A percentile compares a stretch with the other conserved stretches of the same genome.
Evolutionary conservation across 1,140 invertebrate genomes (phyloP).

Genomic region (Mercenaria mercenaria): DNA sequence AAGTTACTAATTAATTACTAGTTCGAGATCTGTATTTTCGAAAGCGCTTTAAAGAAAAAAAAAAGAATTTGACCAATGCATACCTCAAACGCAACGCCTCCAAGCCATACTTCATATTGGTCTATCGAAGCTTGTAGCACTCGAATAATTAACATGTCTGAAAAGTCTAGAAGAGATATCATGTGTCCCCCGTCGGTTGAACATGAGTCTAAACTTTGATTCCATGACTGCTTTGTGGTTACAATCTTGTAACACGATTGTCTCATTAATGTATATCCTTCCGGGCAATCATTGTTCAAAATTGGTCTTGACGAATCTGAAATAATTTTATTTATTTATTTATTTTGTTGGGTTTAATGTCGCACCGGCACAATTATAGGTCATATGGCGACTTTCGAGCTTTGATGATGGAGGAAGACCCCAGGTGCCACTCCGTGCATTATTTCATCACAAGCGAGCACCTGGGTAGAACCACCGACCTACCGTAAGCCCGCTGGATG

Average conservation of each 20-base stretch:
- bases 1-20: too few species aligned
- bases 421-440: too few species aligned
- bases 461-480: too few species aligned
- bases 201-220: background rate
- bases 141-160: background rate
- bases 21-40: too few species aligned
- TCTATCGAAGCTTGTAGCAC: background rate
- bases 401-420: too few species aligned
- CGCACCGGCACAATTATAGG: too few species aligned
- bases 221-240: background rate
- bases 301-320: background rate
- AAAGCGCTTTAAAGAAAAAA: too few species aligned
- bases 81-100: background rate
- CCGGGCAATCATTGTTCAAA: background rate
- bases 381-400: too few species aligned
- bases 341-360: too few species aligned
- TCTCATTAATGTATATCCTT: background rate
- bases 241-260: background rate
- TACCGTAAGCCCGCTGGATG: too few species aligned
- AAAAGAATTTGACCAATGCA: background rate
- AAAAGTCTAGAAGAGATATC: background rate
- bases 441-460: too few species aligned
- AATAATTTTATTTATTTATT: background rate
- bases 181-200: background rate
- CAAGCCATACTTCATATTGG: background rate